Evolutionary conservation across 2,113 vertebrate species (phyloP).

Genomic region (Semnornis frantzii): DNA sequence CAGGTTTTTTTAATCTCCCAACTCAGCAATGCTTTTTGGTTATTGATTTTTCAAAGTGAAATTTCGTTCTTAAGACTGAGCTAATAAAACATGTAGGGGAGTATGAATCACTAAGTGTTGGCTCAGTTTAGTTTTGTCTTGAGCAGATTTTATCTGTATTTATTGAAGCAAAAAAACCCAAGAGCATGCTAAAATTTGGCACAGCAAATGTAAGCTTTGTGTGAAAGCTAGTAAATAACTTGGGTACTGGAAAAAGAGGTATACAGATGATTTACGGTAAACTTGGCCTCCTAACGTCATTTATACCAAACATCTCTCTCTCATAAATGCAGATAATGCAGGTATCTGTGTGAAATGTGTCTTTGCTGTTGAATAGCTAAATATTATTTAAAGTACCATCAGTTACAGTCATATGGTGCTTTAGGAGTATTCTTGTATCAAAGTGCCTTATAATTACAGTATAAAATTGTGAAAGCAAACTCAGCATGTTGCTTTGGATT

Average conservation of each 20-base stretch:
- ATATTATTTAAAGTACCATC: background rate
- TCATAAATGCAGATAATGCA: background rate
- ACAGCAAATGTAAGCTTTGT: background rate
- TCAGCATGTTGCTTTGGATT: background rate
- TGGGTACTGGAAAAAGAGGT: background rate
- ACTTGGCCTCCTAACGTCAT: background rate
- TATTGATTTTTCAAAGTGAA: background rate
- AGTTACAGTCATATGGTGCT: background rate
- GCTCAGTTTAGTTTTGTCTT: background rate
- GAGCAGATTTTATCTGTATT: background rate
- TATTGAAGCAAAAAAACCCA: background rate
- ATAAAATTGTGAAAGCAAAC: background rate
- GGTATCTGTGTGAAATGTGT: background rate
- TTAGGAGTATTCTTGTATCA: background rate
- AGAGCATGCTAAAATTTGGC: background rate
- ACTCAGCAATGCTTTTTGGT: background rate
- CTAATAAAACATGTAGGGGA: background rate
- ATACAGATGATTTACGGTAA: background rate
- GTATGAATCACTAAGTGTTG: background rate
- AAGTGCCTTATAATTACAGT: background rate
- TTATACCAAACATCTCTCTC: background rate
- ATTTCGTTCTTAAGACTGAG: background rate
- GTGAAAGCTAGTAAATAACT: background rate
- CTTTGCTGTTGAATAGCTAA: background rate
- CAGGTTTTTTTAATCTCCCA: background rate